Evolutionary conservation across 2,888 invertebrate genomes (phyloP).

Genomic region (Pristionchus mayeri): DNA sequence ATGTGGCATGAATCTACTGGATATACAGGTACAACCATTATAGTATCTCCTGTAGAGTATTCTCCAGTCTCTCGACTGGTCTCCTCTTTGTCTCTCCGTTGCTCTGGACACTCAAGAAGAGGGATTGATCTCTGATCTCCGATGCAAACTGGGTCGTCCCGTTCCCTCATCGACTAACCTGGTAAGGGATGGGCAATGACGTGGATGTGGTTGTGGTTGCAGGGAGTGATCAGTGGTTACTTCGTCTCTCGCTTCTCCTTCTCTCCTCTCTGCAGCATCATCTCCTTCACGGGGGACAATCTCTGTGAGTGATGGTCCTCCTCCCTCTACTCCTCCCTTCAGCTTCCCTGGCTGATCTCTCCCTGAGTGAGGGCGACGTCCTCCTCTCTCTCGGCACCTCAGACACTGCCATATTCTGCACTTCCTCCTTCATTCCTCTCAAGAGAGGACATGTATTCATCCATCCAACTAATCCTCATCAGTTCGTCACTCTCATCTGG

Average conservation of each 20-base stretch:
- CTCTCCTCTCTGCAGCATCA: slow-evolving; percentile 85
- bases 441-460: slow-evolving; percentile 46
- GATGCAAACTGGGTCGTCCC: slow-evolving; percentile 5
- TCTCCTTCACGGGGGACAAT: slow-evolving; percentile 96
- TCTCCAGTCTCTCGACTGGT: slow-evolving; percentile 18
- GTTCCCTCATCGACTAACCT: slow-evolving; percentile 21
- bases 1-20: slow-evolving; percentile 95
- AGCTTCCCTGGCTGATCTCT: slow-evolving; percentile 83
- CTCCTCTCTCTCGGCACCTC: slow-evolving; percentile 87
- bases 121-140: not conserved
- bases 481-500: slow-evolving; percentile 48
- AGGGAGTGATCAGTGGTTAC: slow-evolving; percentile 55
- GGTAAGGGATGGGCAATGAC: no score
- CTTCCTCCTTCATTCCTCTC: slow-evolving; percentile 48
- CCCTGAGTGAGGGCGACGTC: slow-evolving; percentile 86
- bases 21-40: slow-evolving; percentile 80
- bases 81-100: slow-evolving; percentile 22
- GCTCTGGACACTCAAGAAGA: not conserved
- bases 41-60: not conserved
- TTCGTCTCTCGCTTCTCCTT: slow-evolving; percentile 91
- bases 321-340: not conserved
- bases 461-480: slow-evolving; percentile 10
- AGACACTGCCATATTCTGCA: slow-evolving; percentile 85
- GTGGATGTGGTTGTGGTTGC: no score
- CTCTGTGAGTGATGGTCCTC: slow-evolving; percentile 80